Evolutionary conservation across 92 coral and sea anemone genomes (phyloP), one percentile per base, ranked within the genome.

Genomic region (Diadumene lineata): DNA sequence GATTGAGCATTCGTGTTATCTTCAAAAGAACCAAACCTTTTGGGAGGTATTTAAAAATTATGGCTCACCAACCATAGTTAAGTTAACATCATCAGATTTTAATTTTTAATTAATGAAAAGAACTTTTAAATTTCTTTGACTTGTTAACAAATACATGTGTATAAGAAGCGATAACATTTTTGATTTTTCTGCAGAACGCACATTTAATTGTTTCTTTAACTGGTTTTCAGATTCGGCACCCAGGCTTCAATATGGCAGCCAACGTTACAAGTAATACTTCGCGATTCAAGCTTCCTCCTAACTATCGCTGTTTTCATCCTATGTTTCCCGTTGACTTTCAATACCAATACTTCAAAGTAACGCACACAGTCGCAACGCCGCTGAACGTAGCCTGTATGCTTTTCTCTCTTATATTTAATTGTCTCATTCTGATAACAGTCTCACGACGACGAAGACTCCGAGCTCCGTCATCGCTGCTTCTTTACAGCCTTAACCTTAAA

Each of bases 381-480:
- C 23, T 70, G 50, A 70, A 70, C 48, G 50, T 55, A 1, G n/a
- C 55, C 43, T 51, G 44, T 31, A 13, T 53, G 30, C 48, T 70
- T 15, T 8, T 31, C 9, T 70, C 63, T 16, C 15, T 30, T 1
- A 11, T 51, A 16, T 21, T 33, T 13, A 70, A 70, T 25, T 4
- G 64, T 17, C 75, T 70, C 15, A 57, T 70, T 8, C 24, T 70
- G 7, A 30, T 70, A 7, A 21, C 63, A 9, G 75, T 70, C 11
- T 31, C 18, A 1, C 50, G 64, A 11, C 55, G 27, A 8, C 31
- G 17, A 2, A 13, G 44, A 1, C 75, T 70, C 55, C 75, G 75
- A 0, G 31, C 75, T 1, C 75, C 75, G 3, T 70, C 75, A 3
- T 48, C 64, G 16, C 44, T 70, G n/a, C 64, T 70, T 23, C 75